Conservation (phyloP, 37 sponge, comb jelly and placozoan genomes). For the Ianthella basta region DNA sequence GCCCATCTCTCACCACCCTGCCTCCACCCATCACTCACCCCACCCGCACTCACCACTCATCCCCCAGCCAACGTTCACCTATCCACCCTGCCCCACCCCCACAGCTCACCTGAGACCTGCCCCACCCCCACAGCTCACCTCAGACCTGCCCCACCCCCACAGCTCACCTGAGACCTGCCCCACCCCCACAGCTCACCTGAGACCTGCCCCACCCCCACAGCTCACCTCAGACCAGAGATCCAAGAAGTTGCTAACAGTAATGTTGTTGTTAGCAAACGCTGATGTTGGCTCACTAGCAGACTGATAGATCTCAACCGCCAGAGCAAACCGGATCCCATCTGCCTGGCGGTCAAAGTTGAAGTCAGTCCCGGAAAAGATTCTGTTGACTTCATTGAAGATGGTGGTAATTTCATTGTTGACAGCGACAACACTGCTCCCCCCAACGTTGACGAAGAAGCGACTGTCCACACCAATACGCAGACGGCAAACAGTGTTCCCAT, state of each 20-base stretch:
- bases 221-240: conserved; percentile 38
- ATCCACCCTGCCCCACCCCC: no score
- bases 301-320: not conserved
- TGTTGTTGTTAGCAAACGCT: not conserved
- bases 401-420: conserved; percentile 7
- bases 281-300: not conserved
- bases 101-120: no score
- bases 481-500: conserved; percentile 7
- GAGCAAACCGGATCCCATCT: not conserved
- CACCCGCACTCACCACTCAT: no score
- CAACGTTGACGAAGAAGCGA: conserved; percentile 10
- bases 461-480: conserved; percentile 3
- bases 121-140: no score
- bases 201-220: no score
- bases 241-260: conserved; percentile 35
- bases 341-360: conserved; percentile 15
- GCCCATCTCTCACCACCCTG: no score
- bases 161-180: no score
- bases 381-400: not conserved
- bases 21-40: no score
- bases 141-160: no score
- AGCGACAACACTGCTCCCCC: not conserved
- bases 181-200: no score
- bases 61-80: no score
- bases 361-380: not conserved